These are phyloP conservation scores for Crocidura indochinensis DNA, from an alignment of 2,797 vertebrate species.

Conservation along the genomic window DNA sequence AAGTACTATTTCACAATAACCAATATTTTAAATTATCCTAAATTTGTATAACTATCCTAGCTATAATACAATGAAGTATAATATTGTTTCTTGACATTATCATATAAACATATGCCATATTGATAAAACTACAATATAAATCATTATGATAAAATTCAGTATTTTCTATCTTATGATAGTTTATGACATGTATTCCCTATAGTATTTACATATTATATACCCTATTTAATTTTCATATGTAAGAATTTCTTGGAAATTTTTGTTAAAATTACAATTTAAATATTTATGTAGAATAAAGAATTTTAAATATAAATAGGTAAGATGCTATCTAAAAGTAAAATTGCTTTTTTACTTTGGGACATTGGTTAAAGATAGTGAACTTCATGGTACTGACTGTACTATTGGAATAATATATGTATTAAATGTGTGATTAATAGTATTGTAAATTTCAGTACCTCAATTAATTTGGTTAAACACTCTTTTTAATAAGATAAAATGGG, in stretches of 20 bases:
- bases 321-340: background rate
- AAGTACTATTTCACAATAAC: background rate
- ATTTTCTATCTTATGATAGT: constrained; percentile 1
- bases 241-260: background rate
- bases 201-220: constrained; percentile 12
- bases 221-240: constrained; percentile 12
- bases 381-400: no score
- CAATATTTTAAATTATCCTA: constrained; percentile 18
- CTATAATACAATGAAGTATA: background rate
- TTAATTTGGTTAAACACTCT: no score
- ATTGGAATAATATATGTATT: no score
- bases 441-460: no score
- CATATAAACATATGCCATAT: background rate
- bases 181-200: background rate
- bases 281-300: background rate
- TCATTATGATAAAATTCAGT: constrained; percentile 5
- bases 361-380: no score
- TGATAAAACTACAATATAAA: background rate
- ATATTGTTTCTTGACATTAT: background rate
- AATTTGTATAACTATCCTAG: background rate
- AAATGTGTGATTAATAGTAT: no score
- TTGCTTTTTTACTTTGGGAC: no score
- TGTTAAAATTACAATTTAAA: constrained; percentile 13
- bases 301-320: constrained; percentile 37
- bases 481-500: no score